Evolutionary conservation across 2,797 vertebrate species (phyloP).

Genomic region (Myotis planiceps): DNA sequence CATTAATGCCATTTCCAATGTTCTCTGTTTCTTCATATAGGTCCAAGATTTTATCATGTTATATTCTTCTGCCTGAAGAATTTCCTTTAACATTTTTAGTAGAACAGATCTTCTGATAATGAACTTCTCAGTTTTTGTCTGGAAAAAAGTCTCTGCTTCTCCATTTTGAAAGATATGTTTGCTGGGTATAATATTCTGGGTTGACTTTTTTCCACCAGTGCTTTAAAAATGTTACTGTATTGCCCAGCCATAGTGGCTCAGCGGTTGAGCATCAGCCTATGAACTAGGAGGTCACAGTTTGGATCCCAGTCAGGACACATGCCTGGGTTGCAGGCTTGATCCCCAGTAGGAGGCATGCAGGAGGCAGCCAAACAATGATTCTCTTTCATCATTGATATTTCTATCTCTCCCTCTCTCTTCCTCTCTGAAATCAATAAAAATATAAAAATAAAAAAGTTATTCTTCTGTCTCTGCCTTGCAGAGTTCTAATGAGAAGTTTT

Average conservation of each 20-base stretch:
- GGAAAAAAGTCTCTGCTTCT: neutral
- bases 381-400: too few species aligned
- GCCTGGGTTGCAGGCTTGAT: too few species aligned
- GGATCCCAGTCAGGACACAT: too few species aligned
- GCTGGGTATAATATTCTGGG: neutral
- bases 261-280: too few species aligned
- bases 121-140: neutral
- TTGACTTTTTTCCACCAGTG: neutral
- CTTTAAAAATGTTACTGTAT: neutral
- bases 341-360: too few species aligned
- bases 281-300: too few species aligned
- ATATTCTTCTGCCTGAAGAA: neutral
- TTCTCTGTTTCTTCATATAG: neutral
- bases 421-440: too few species aligned
- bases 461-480: neutral
- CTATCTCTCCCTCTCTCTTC: too few species aligned
- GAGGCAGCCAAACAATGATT: too few species aligned
- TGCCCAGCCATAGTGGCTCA: too few species aligned
- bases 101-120: neutral
- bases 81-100: neutral
- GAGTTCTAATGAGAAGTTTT: neutral
- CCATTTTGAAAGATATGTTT: constrained; percentile 18
- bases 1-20: neutral
- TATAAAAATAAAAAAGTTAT: neutral
- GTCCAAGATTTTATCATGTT: neutral